Evolutionary conservation across 2,797 vertebrate genomes (phyloP).

Genomic region (Sarcophilus harrisii): DNA sequence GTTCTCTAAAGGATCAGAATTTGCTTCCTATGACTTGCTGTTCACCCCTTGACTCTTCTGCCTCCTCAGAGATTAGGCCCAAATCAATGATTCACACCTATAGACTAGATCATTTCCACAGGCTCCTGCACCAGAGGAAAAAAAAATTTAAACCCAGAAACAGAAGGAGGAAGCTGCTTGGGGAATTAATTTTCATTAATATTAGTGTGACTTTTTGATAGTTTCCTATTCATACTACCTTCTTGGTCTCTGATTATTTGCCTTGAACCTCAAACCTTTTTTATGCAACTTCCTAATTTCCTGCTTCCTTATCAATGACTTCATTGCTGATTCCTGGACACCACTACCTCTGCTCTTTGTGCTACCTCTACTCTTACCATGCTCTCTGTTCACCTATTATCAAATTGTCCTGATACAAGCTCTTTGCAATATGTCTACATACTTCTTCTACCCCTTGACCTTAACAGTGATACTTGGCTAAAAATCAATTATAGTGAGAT

Average conservation of each 20-base stretch:
- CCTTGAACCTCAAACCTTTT: neutral
- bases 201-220: neutral
- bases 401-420: neutral
- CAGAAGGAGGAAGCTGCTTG: neutral
- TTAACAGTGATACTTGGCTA: neutral
- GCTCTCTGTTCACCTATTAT: neutral
- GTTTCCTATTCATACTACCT: neutral
- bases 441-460: neutral
- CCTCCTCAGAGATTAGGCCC: neutral
- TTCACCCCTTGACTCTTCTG: neutral
- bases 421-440: neutral
- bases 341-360: neutral
- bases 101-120: neutral
- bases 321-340: neutral
- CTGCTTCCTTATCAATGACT: neutral
- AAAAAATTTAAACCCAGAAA: neutral
- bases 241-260: neutral
- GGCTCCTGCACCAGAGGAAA: neutral
- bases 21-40: neutral
- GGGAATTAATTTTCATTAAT: neutral
- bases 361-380: neutral
- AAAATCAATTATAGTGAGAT: neutral
- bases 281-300: neutral
- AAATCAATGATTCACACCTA: neutral
- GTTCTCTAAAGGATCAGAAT: neutral